phyloP scores from a whole-genome alignment of 2,888 invertebrate species.

The Caenorhabditis sp. region DNA sequence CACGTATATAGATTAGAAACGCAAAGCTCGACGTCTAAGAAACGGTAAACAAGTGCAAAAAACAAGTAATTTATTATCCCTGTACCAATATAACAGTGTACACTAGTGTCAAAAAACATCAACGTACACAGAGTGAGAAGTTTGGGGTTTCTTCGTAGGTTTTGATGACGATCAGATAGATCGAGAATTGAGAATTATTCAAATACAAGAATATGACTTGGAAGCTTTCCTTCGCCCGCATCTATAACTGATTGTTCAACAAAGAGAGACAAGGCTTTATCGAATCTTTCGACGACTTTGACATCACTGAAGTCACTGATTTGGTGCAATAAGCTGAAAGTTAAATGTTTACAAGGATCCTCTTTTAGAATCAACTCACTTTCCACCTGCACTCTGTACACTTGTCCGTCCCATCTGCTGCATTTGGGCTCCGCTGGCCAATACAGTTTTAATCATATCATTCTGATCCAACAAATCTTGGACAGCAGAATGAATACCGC shows the following conservation, averaged over 20 bases:
- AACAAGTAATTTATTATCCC: no score
- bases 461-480: conserved; percentile 49
- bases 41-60: conserved; percentile 14
- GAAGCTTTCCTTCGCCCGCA: neutral
- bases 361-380: conserved; percentile 7
- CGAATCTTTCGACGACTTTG: conserved; percentile 22
- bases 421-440: conserved; percentile 59
- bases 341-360: neutral
- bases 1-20: conserved; percentile 34
- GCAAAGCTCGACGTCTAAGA: conserved; percentile 24
- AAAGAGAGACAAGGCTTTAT: neutral
- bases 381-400: conserved; percentile 38
- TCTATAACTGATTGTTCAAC: neutral
- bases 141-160: no score
- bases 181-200: neutral
- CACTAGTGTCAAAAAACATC: no score
- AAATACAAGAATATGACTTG: conserved; percentile 13
- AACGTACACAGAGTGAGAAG: no score
- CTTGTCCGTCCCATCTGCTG: conserved; percentile 57
- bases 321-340: conserved; percentile 29
- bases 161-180: neutral
- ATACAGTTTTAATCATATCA: conserved; percentile 35
- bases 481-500: conserved; percentile 43
- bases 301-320: conserved; percentile 43
- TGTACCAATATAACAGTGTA: no score